Conservation (phyloP, 1,140 invertebrate genomes). For the Lanistes nyassanus region DNA sequence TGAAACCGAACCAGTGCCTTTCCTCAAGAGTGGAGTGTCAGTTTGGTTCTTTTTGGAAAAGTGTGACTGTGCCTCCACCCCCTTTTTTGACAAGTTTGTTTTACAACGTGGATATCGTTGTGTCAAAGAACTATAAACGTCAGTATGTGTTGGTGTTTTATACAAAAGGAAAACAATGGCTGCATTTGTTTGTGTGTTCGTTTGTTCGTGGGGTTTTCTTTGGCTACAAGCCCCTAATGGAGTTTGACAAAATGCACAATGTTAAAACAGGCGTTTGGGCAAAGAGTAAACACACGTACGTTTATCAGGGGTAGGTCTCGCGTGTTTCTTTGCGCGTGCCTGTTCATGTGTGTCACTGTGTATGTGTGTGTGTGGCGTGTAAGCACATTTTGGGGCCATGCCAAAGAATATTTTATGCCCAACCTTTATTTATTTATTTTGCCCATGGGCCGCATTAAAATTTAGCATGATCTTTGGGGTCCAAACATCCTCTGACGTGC, state of each 20-base stretch:
- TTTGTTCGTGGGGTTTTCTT: too few relatives aligned
- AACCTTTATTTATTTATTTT: too few relatives aligned
- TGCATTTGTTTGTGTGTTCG: too few relatives aligned
- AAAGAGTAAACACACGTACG: too few relatives aligned
- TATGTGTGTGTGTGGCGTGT: not conserved
- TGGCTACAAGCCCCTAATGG: too few relatives aligned
- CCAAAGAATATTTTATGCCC: too few relatives aligned
- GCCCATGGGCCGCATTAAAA: too few relatives aligned
- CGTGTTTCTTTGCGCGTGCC: too few relatives aligned
- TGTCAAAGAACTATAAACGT: not conserved
- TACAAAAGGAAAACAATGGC: not conserved
- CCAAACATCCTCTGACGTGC: not conserved
- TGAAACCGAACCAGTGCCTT: conserved; percentile 15
- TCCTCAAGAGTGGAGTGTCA: not conserved
- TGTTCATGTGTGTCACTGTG: too few relatives aligned
- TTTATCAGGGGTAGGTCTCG: too few relatives aligned
- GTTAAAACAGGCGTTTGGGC: too few relatives aligned
- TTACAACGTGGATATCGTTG: not conserved
- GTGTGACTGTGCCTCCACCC: not conserved
- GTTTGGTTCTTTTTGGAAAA: not conserved
- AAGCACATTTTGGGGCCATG: not conserved
- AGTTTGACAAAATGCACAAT: too few relatives aligned
- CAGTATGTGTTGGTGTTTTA: not conserved
- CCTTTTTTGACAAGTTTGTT: not conserved
- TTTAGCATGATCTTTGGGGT: not conserved